Percentiles rank a stretch among this genome's conserved stretches.
Evolutionary conservation across 2,797 vertebrate species (phyloP).

Genomic region (Brachyrhaphis roseni): DNA sequence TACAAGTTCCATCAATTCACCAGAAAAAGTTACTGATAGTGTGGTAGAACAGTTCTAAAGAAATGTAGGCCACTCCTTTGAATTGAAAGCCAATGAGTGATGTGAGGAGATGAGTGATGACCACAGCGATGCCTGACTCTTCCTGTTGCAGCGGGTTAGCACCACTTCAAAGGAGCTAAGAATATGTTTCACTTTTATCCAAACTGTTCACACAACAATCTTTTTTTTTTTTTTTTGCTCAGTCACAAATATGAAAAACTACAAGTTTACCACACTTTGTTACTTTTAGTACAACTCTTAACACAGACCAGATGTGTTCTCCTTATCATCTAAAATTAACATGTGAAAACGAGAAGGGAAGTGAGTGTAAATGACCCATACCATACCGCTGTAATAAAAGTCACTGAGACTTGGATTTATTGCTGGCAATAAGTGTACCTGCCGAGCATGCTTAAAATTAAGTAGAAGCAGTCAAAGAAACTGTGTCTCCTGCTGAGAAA

Average conservation of each 20-base stretch:
- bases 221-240: not conserved
- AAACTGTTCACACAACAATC: not conserved
- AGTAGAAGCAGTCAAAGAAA: constrained; percentile 4
- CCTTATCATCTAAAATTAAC: constrained; percentile 12
- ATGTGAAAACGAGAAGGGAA: constrained; percentile 6
- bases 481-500: not conserved
- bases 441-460: constrained; percentile 26
- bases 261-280: not conserved
- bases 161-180: constrained; percentile 32
- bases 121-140: not conserved
- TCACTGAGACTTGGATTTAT: constrained; percentile 40
- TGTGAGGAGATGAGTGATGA: constrained; percentile 20
- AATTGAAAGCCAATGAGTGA: constrained; percentile 28
- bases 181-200: constrained; percentile 19
- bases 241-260: not conserved
- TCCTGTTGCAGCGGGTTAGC: constrained; percentile 16
- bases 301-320: not conserved
- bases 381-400: constrained; percentile 26
- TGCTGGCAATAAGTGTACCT: constrained; percentile 31
- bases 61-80: constrained; percentile 16
- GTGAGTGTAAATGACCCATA: constrained; percentile 15
- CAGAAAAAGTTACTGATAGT: not conserved
- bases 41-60: constrained; percentile 19
- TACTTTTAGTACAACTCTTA: constrained; percentile 8
- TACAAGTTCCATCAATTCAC: constrained; percentile 7